Base-by-base conservation (phyloP, 2,113 vertebrate species). In the Psilopsiagon aymara region DNA sequence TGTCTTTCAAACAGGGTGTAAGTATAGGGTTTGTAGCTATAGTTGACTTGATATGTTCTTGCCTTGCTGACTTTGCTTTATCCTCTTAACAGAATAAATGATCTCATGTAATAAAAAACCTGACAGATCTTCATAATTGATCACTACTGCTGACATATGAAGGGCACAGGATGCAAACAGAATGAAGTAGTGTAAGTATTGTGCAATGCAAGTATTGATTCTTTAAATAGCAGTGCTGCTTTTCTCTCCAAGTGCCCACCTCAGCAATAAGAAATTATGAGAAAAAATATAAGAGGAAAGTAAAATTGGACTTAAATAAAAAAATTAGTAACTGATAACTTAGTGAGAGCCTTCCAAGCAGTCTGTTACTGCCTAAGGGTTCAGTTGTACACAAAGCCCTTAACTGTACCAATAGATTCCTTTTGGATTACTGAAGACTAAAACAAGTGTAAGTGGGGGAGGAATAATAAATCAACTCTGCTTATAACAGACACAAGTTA, bases 41-140 rank as follows among this genome's bases (percentile, higher is more conserved):
- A 70, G 63, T 23, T 83, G 52, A 31, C 79, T 78, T 69, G 57
- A 43, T 91, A 28, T 47, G 29, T 68, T 94, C 86, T 95, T 94
- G 83, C 37, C 88, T 94, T 95, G 89, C 86, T 94, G 97, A 91
- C 88, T 92, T 78, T 94, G 84, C 91, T 95, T 84, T 93, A 92
- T 83, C 84, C 92, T 95, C 73, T 82, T 80, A 95, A 87, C 66
- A 64, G 95, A 95, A 92, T 93, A 96, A 96, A 87, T 92, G 70
- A 74, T 81, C 90, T 96, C 71, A 37, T 85, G 82, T 84, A 94
- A 83, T 75, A 94, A 88, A 80, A 91, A 91, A 92, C 74, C 74
- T 14, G 41, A 92, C 95, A 90, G 92, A 79, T 97, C 90, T 95
- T 96, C 93, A 85, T 95, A 94, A 96, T 69, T 95, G 95, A 96